These are phyloP conservation scores for Xenotilapia longispinis DNA, from an alignment of 2,113 vertebrate species.

Conservation along the genomic window DNA sequence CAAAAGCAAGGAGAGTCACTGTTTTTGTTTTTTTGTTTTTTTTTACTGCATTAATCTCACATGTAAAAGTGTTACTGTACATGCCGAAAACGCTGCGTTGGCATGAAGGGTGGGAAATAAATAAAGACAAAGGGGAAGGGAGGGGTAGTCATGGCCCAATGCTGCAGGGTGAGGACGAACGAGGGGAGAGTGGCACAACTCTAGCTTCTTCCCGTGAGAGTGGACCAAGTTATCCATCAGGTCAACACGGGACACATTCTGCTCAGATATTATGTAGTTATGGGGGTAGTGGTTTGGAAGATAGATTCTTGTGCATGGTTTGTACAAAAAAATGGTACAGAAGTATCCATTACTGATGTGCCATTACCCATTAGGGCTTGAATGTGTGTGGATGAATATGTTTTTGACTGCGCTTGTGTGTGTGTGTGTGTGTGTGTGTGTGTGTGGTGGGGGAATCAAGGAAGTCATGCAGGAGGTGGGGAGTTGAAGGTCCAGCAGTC, in stretches of 20 bases:
- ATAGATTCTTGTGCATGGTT: neutral
- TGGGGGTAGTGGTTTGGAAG: conserved; percentile 2
- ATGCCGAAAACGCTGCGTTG: conserved; percentile 24
- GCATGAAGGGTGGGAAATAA: conserved; percentile 63
- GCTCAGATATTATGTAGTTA: neutral
- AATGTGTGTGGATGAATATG: neutral
- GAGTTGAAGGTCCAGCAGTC: conserved; percentile 31
- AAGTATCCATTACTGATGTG: conserved; percentile 47
- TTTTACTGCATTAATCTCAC: conserved; percentile 60
- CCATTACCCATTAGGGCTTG: conserved; percentile 3
- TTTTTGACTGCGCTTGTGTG: neutral
- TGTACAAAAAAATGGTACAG: neutral
- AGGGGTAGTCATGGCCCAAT: neutral
- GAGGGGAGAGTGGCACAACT: conserved; percentile 8
- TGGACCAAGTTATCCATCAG: neutral
- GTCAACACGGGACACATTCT: neutral
- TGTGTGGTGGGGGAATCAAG: neutral
- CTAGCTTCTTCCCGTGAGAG: neutral
- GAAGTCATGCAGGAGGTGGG: neutral
- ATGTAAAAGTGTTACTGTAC: conserved; percentile 55
- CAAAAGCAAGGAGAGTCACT: conserved; percentile 26
- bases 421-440: neutral
- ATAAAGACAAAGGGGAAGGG: conserved; percentile 47
- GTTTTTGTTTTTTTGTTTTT: neutral
- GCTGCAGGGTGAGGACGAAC: neutral